These are phyloP conservation scores for Amphipoea oculea DNA, from an alignment of 2,888 invertebrate species.

Conservation along the genomic window DNA sequence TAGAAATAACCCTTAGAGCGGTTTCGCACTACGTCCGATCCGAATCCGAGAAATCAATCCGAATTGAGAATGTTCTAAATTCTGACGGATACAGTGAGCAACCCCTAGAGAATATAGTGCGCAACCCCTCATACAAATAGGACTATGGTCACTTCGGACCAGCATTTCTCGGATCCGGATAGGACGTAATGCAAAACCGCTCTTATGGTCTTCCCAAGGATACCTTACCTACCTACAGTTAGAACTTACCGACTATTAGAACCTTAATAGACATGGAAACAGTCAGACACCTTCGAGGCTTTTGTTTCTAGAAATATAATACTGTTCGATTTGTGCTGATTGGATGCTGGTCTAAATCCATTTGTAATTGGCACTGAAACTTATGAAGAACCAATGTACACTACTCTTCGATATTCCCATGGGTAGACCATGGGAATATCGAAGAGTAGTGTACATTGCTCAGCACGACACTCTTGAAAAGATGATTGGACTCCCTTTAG, in stretches of 20 bases:
- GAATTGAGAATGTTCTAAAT: too few relatives aligned
- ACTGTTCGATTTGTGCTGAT: background rate
- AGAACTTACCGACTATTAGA: background rate
- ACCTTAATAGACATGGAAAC: background rate
- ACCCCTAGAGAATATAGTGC: too few relatives aligned
- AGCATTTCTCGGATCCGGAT: too few relatives aligned
- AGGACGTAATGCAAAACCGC: too few relatives aligned
- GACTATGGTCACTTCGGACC: too few relatives aligned
- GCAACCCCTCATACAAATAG: too few relatives aligned
- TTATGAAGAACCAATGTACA: background rate
- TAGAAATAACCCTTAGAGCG: background rate
- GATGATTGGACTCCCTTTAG: background rate
- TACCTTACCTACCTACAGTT: background rate
- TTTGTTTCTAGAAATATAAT: slow-evolving; percentile 16
- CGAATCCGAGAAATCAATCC: too few relatives aligned
- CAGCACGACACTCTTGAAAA: background rate
- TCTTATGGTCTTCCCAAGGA: background rate
- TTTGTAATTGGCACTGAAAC: slow-evolving; percentile 3
- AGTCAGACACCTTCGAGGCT: background rate
- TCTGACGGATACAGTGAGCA: too few relatives aligned
- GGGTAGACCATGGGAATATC: background rate
- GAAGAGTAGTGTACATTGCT: background rate
- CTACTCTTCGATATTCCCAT: too few relatives aligned
- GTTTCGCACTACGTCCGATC: too few relatives aligned
- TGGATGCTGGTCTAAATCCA: background rate